A percentile compares a stretch with the other conserved stretches of the same genome.
These are phyloP conservation scores for Protobothrops mucrosquamatus DNA, from an alignment of 2,113 vertebrate genomes.

Conservation along the genomic window DNA sequence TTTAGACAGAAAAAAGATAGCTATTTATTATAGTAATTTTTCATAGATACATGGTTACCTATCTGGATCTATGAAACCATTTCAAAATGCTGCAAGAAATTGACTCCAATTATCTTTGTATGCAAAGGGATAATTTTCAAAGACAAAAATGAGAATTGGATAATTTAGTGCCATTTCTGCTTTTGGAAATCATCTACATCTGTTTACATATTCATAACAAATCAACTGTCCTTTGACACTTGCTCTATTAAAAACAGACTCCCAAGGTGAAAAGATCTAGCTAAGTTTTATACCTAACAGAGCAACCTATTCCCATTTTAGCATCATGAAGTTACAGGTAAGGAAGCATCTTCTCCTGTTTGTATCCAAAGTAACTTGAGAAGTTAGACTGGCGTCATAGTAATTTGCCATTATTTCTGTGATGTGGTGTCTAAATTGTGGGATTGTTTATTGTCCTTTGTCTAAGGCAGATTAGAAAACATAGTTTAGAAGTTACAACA, in stretches of 20 bases:
- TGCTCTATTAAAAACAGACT: not conserved
- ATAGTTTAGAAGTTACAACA: not conserved
- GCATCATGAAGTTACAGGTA: conserved; percentile 48
- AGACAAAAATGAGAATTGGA: conserved; percentile 4
- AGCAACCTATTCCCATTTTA: conserved; percentile 55
- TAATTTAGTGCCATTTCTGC: not conserved
- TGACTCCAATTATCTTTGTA: not conserved
- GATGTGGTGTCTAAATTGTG: not conserved
- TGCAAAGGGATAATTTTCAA: conserved; percentile 9
- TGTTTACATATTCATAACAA: not conserved
- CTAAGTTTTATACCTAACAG: conserved; percentile 37
- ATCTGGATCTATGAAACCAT: not conserved
- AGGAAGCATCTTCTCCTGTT: conserved; percentile 24
- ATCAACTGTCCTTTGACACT: not conserved
- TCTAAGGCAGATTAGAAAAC: not conserved
- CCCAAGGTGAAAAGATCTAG: not conserved
- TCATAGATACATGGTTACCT: accelerated
- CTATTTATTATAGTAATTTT: not conserved
- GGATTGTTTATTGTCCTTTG: not conserved
- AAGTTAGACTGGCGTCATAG: accelerated
- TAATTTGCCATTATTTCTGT: not conserved
- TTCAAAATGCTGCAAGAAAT: not conserved
- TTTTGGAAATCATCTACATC: not conserved
- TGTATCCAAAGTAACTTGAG: not conserved
- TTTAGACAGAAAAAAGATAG: not conserved